These are phyloP conservation scores for Phaedon cochleariae DNA, from an alignment of 2,888 invertebrate species.

Conservation along the genomic window DNA sequence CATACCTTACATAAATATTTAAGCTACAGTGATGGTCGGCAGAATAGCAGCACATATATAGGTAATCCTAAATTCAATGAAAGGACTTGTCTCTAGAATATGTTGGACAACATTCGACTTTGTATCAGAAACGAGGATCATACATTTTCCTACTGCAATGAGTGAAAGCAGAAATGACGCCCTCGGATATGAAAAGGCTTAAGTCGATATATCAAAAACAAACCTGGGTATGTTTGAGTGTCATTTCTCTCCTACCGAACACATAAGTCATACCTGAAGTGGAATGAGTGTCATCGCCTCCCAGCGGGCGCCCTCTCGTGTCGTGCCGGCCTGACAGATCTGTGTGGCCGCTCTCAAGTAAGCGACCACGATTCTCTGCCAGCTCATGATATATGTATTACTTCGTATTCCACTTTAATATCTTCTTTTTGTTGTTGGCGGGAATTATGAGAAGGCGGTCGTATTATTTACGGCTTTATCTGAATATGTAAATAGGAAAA, in stretches of 20 bases:
- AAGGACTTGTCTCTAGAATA: too few species aligned
- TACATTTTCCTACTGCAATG: too few species aligned
- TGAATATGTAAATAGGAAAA: slow-evolving; percentile 26
- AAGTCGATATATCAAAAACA: not conserved
- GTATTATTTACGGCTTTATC: slow-evolving; percentile 32
- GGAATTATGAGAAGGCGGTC: slow-evolving; percentile 28
- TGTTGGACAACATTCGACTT: too few species aligned
- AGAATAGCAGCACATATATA: too few species aligned
- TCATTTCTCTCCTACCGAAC: slow-evolving; percentile 19
- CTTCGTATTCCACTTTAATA: slow-evolving; percentile 37
- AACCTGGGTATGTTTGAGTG: not conserved
- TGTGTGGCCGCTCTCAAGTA: slow-evolving; percentile 48
- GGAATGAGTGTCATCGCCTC: slow-evolving; percentile 55
- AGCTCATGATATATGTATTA: slow-evolving; percentile 37
- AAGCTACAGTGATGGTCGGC: too few species aligned
- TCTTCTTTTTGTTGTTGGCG: slow-evolving; percentile 35
- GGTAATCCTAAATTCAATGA: too few species aligned
- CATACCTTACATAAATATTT: too few species aligned
- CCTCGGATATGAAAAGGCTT: too few species aligned
- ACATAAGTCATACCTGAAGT: slow-evolving; percentile 43
- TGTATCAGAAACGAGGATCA: too few species aligned
- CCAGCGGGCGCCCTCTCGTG: slow-evolving; percentile 54
- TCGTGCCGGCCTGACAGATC: slow-evolving; percentile 55
- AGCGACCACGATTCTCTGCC: slow-evolving; percentile 49
- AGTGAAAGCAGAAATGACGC: too few species aligned